Base-by-base conservation (phyloP, 1,140 invertebrate genomes). In the Lamellibrachia luymesi region DNA sequence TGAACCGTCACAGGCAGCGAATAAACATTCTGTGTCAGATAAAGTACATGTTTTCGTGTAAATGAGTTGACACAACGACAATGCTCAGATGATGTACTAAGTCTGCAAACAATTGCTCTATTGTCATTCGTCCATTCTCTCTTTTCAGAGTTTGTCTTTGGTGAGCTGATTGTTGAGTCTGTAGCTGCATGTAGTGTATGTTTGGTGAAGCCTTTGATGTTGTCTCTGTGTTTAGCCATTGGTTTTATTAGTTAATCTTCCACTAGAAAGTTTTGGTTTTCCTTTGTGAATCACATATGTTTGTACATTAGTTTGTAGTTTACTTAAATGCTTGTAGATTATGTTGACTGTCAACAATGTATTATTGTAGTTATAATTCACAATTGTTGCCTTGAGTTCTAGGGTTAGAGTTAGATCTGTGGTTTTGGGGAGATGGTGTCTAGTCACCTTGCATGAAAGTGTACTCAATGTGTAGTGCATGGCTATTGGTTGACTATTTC, bases 71-170 rank as follows among this genome's bases (percentile, higher is more conserved):
- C 0, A 80, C 64, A 80, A 80, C 4, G 64, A 80, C 64, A 80
- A 17, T 94, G 91, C 52, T 94, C 92, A 49, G 91, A n/a, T 94
- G 64, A 92, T 89, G 50, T 22, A 6, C 2, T 22, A 17, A 56
- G 52, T 56, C 6, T 56, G 17, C 6, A 80, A 80, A 80, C 64
- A 80, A 10, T 8, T 80, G 64, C 64, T 80, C 13, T 80, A 2
- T 80, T 80, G 64, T 80, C 64, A 80, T 80, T 80, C 64, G 13
- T 80, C 64, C 64, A 22, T 22, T 80, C 64, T 80, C 25, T 22
- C 64, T 80, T 80, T 80, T 80, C 64, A 80, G 64, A 80, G 64
- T 80, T 80, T 80, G 64, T 80, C 64, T 80, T 80, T 17, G 64
- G 64, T 80, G 64, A 80, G 64, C 64, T 22, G 17, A 80, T 22